Evolutionary conservation across 2,113 vertebrate species (phyloP).

Genomic region (Semicossyphus pulcher): DNA sequence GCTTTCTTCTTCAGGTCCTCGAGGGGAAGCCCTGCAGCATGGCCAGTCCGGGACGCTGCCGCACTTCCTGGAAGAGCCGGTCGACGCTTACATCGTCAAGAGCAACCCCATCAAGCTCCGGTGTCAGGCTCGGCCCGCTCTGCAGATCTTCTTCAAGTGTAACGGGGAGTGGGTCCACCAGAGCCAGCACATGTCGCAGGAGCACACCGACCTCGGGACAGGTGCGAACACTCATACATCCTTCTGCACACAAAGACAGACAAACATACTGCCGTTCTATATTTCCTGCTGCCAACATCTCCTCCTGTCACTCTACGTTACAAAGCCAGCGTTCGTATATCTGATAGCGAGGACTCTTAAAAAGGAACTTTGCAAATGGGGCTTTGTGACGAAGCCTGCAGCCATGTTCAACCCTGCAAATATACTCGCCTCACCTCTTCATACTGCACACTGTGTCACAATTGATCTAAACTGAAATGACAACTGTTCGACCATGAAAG

Average conservation of each 20-base stretch:
- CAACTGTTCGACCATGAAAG: slow-evolving; percentile 62
- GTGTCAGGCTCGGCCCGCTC: slow-evolving; percentile 92
- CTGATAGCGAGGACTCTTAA: slow-evolving; percentile 2
- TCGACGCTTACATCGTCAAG: slow-evolving; percentile 97
- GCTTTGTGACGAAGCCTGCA: slow-evolving; percentile 23
- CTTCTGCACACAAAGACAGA: neutral
- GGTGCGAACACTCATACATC: slow-evolving; percentile 76
- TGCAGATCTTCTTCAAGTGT: slow-evolving; percentile 99
- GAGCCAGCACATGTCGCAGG: slow-evolving; percentile 92
- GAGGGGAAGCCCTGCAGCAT: slow-evolving; percentile 87
- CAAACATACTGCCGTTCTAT: neutral
- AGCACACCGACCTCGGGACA: slow-evolving; percentile 90
- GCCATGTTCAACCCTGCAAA: slow-evolving; percentile 29
- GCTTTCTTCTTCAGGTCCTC: slow-evolving; percentile 81
- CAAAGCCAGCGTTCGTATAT: neutral
- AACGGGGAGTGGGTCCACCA: slow-evolving; percentile 99
- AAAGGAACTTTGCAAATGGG: slow-evolving; percentile 38
- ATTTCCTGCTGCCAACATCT: neutral
- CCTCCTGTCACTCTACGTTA: slow-evolving; percentile 20
- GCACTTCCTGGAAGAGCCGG: slow-evolving; percentile 94
- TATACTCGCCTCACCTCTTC: slow-evolving; percentile 21
- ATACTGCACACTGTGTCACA: slow-evolving; percentile 36
- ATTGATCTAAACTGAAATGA: slow-evolving; percentile 61
- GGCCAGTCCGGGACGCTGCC: slow-evolving; percentile 92
- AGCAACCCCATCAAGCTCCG: slow-evolving; percentile 95